Evolutionary conservation across 2,113 vertebrate genomes (phyloP), one percentile per base, ranked within the genome.

Genomic region (Strigops habroptila): DNA sequence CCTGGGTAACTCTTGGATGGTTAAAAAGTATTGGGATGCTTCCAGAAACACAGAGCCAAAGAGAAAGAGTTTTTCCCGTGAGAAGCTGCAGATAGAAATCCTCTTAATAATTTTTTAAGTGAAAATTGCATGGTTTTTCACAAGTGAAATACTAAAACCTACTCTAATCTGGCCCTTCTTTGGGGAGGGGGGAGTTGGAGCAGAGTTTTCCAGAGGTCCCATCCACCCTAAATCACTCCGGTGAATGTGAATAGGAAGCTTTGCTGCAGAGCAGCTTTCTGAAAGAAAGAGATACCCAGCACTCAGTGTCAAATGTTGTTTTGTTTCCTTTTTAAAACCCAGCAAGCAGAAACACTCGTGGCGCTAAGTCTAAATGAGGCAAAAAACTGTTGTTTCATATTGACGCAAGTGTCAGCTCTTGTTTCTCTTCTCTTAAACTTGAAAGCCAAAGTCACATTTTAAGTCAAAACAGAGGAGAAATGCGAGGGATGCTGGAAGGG

Each of bases 381-480:
- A 79, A 90, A 90, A 83, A 85, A 43, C 85, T 10, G 8, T 76
- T 73, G 49, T 70, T 93, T 81, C 35, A 6, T 73, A 88, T 90
- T 44, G 63, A 43, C 28, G n/a, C 44, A 74, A 81, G 64, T 33
- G 79, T 85, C 90, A 92, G 71, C 68, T 93, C 82, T 25, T 31
- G 46, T 77, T 93, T 93, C 79, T 73, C 86, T 74, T 51, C 86
- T 28, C 41, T 83, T 77, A n/a, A 48, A 88, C 63, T 65, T 69
- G 82, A 94, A 95, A 94, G 76, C 79, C 67, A 74, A 93, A 95
- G 76, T 70, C 94, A 90, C 67, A 78, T 65, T 93, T 90, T 31
- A 57, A 95, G 18, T 48, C 63, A 69, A 94, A 94, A 65, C 28
- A n/a, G 71, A 90, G 73, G 28, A 41, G 76, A 93, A 92, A 39